phyloP scores from a whole-genome alignment of 2,113 vertebrate genomes.

The Epinephelus lanceolatus region DNA sequence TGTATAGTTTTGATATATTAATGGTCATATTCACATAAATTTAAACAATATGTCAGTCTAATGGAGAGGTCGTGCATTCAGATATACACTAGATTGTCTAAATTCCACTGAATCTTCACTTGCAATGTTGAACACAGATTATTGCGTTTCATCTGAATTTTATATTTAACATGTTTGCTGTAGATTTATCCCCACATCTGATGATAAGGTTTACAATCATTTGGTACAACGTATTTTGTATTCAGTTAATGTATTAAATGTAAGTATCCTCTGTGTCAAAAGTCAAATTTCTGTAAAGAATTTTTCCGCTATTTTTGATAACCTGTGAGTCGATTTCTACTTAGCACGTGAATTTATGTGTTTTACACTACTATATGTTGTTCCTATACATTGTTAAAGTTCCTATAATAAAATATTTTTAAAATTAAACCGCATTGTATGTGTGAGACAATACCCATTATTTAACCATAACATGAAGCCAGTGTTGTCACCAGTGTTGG shows the following conservation, averaged over 20 bases:
- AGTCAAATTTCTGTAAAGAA: conserved; percentile 32
- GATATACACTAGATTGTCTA: background rate
- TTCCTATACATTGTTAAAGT: conserved; percentile 21
- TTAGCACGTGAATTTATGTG: conserved; percentile 10
- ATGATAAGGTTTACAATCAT: conserved; percentile 31
- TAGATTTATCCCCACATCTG: conserved; percentile 8
- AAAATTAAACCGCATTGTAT: background rate
- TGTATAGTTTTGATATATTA: background rate
- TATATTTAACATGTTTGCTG: background rate
- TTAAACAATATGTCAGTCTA: background rate
- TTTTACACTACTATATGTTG: background rate
- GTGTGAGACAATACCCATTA: background rate
- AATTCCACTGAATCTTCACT: background rate
- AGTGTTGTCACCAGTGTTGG: too few relatives aligned
- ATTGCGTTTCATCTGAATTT: conserved; percentile 20
- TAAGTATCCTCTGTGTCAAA: conserved; percentile 46
- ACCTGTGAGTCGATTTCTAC: conserved; percentile 6
- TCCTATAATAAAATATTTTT: conserved; percentile 48
- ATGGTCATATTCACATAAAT: background rate
- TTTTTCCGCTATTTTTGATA: conserved; percentile 74
- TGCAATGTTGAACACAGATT: background rate
- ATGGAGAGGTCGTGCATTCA: background rate
- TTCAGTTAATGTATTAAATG: conserved; percentile 11
- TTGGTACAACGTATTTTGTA: conserved; percentile 41
- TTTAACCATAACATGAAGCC: background rate